Conservation (phyloP, 2,888 invertebrate genomes). For the Oligia latruncula region DNA sequence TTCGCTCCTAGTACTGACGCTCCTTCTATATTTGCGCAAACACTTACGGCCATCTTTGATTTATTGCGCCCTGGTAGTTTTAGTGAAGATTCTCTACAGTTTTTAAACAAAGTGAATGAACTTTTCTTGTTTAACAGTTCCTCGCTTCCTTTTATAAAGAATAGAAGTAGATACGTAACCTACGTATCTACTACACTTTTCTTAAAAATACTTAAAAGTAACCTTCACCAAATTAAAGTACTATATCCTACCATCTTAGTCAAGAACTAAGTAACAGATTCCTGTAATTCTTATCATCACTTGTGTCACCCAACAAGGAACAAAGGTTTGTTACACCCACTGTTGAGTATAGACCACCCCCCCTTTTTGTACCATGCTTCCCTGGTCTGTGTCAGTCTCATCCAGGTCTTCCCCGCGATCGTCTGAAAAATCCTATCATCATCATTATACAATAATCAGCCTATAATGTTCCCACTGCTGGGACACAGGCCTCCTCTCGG, state of each 20-base stretch:
- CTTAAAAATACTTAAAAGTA: background rate
- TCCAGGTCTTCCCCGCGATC: background rate
- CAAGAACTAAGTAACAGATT: background rate
- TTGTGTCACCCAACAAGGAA: background rate
- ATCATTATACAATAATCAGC: too few relatives aligned
- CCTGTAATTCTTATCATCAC: background rate
- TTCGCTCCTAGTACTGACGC: conserved; percentile 72
- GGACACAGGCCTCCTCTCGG: too few relatives aligned
- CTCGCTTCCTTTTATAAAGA: background rate
- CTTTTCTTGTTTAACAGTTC: conserved; percentile 20
- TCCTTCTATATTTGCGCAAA: conserved; percentile 82
- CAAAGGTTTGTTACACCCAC: background rate
- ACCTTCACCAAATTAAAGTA: background rate
- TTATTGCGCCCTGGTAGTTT: conserved; percentile 73
- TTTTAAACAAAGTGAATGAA: conserved; percentile 26
- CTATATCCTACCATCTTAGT: too few relatives aligned
- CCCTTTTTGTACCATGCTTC: background rate
- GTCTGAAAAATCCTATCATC: background rate
- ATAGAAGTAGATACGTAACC: background rate
- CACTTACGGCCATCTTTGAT: conserved; percentile 76
- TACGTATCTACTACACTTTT: too few relatives aligned
- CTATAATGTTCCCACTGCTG: too few relatives aligned
- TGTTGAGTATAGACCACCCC: background rate
- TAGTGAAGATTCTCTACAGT: conserved; percentile 50
- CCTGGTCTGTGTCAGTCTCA: background rate